These are phyloP conservation scores for Caradrina kadenii DNA, from an alignment of 2,888 invertebrate species.

Conservation along the genomic window DNA sequence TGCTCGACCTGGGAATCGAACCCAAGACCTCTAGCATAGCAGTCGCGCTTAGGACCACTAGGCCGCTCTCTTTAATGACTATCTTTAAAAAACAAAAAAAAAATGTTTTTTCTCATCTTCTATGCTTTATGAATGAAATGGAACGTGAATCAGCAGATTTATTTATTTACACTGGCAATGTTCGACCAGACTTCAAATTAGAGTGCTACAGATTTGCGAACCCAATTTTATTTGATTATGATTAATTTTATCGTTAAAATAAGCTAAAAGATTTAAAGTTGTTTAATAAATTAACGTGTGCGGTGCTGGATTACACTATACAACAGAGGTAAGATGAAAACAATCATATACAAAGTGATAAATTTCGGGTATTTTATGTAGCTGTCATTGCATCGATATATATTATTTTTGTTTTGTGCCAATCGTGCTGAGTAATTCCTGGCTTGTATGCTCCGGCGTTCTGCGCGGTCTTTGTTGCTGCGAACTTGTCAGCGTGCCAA, in stretches of 20 bases:
- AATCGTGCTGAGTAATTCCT: conserved; percentile 77
- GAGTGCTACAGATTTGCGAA: conserved; percentile 56
- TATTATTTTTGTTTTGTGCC: conserved; percentile 73
- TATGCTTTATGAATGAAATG: conserved; percentile 22
- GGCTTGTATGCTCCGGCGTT: conserved; percentile 39
- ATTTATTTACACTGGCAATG: conserved; percentile 51
- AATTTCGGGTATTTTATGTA: conserved; percentile 32
- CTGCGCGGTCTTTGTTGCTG: conserved; percentile 48
- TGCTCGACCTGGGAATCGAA: no score
- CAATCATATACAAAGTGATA: conserved; percentile 11
- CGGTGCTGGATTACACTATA: conserved; percentile 33
- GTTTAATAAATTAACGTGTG: conserved; percentile 45
- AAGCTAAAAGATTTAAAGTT: conserved; percentile 50
- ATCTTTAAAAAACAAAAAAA: no score
- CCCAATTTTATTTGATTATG: conserved; percentile 63
- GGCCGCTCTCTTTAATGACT: no score
- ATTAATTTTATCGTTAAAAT: conserved; percentile 62
- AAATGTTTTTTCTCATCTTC: background rate
- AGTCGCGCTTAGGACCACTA: no score
- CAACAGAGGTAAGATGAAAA: conserved; percentile 55
- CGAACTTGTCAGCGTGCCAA: conserved; percentile 66
- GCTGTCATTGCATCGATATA: conserved; percentile 52
- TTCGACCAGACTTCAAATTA: conserved; percentile 63
- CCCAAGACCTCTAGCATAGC: no score
- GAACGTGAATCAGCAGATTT: conserved; percentile 27